Evolutionary conservation across 2,113 vertebrate genomes (phyloP), one percentile per base, ranked within the genome.

Genomic region (Urocolius indicus): DNA sequence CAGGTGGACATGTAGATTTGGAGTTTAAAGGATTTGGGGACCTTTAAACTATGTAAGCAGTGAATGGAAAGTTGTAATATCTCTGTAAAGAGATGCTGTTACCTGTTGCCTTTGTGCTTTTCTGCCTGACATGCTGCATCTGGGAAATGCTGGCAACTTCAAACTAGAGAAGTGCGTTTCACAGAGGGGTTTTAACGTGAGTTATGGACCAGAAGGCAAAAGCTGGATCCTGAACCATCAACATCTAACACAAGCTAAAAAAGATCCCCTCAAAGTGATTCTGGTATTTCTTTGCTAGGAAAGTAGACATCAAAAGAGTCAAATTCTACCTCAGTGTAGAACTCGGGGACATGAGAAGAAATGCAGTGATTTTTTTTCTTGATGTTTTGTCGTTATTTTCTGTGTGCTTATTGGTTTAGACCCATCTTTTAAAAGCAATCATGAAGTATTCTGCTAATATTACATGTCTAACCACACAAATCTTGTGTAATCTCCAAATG

Each of bases 81-180:
- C 55, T 77, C 34, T 32, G 41, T 41, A 38, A 3, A 0, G 7
- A 19, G 55, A 74, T 73, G 67, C 63, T 93, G 51, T 54, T 80
- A 59, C 72, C 36, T 86, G 6, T 19, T 69, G 26, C 51, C 55
- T 84, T 83, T 88, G 55, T 80, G 67, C 59, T 84, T 30, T 32
- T 80, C 59, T 67, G 20, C 59, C 54, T 6, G 10, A 51, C n/a
- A 5, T 1, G 1, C 81, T 89, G 88, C 0, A 6, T 43, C 54
- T 85, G 71, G 58, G 58, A 76, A 65, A 75, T 4, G 34, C 17
- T 93, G 88, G 26, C 41, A 78, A 16, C 78, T 36, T 96, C 58
- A 62, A 38, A 65, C 27, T n/a, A 10, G 21, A 73, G 58, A 80
- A 73, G 16, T 46, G 16, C 0, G 0, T 90, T 69, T 85, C 67